Base-by-base conservation (phyloP, 30 jellyfish, hydroid and myxozoan genomes). In the Calvadosia cruxmelitensis region DNA sequence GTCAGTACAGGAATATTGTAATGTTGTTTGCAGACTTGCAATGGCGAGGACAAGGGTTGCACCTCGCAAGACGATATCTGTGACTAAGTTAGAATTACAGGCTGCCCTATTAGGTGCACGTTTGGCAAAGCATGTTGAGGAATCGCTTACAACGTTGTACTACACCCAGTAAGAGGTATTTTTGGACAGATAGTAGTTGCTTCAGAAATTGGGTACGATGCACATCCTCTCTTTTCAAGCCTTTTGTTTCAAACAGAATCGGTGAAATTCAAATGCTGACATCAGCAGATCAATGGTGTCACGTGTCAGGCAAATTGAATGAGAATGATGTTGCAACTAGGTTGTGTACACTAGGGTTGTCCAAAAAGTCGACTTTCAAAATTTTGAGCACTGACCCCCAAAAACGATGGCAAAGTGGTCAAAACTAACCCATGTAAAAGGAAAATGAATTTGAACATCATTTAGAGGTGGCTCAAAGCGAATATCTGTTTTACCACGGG, bases 81-180 rank as follows among this genome's bases (percentile, higher is more conserved):
- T 42, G 10, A 20, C 57, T 5, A 42, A 42, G 57, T 20, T 42
- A 42, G 57, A 42, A 42, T 20, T 42, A 20, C 57, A 42, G 57
- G 57, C 57, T 42, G 57, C 57, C 57, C 57, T 42, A 42, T 20
- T 42, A 42, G 57, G 57, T 42, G 57, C 57, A 10, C 10, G 57
- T 5, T 20, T 42, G 10, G 57, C 57, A 5, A 20, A 42, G 10
- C 20, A 42, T 42, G 20, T 42, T 42, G 57, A 20, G 20, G 20
- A 20, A 5, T 5, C 57, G 10, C 20, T 42, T 5, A 20, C 57
- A 42, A 42, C n/a, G n/a, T n/a, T n/a, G n/a, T n/a, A n/a, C 15
- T 42, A 42, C 10, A 42, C 57, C 57, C 10, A 42, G 10, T 20
- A 42, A 42, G 15, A 42, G 57, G 20, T 42, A 42, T 42, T 42